Base-by-base conservation (phyloP, 2,113 vertebrate genomes). In the Myocastor coypus region DNA sequence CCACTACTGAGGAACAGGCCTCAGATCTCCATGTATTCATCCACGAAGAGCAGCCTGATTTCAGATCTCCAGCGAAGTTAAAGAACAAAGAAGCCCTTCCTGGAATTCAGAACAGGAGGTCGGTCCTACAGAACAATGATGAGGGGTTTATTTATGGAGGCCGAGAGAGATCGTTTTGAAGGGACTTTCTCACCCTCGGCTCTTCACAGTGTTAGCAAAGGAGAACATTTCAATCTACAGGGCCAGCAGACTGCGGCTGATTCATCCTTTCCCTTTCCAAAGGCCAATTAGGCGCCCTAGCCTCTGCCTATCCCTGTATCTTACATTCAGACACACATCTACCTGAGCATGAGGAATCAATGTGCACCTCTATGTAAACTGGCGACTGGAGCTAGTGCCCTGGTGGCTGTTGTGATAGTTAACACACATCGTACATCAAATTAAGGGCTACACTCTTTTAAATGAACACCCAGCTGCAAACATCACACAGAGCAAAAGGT, bases 381-480 rank as follows among this genome's bases (percentile, higher is more conserved):
- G 83, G n/a, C 78, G 89, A 0, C 12, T 94, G 32, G 40, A 81
- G 6, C 66, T 24, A 94, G 80, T 66, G 71, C 71, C 68, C 0
- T 66, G 69, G 83, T 64, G 69, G 80, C 50, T 96, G 61, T 46
- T 96, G 64, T 91, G 92, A 95, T 66, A 78, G 55, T 92, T 94
- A 95, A 89, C 50, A 75, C 71, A 78, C 11, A 87, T 93, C 93
- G 75, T 92, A 71, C 63, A 66, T 8, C 9, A 63, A 42, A 11
- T 94, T 97, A 96, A 95, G 94, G 69, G 89, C 91, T 88, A n/a
- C 77, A 93, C 37, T 81, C 1, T 80, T 97, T 59, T 19, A 30
- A 17, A 7, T 34, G 73, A 96, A 37, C 4, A 59, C 24, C 12
- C 24, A 50, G 17, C 83, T 63, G 9, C 52, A 91, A 82, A 71